Conservation (phyloP, 2,888 invertebrate genomes). For the Yponomeuta evonymella region DNA sequence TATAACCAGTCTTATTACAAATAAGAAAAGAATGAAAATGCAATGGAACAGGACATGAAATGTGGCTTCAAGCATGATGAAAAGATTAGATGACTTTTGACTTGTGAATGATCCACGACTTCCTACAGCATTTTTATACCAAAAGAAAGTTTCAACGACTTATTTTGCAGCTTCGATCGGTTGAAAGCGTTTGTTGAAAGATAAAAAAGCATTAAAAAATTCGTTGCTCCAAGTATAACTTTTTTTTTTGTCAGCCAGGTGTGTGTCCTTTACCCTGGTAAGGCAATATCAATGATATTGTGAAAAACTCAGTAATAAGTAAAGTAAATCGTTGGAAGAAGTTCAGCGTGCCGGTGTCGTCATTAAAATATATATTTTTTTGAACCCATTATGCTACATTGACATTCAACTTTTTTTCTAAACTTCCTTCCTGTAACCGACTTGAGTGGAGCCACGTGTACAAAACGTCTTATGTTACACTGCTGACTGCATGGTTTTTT, state of each 20-base stretch:
- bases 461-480: not conserved
- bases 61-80: not conserved
- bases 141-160: not conserved
- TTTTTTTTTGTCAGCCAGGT: too few relatives aligned
- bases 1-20: not conserved
- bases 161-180: not conserved
- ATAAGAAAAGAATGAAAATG: not conserved
- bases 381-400: constrained; percentile 1
- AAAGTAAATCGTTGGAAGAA: too few relatives aligned
- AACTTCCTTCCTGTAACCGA: constrained; percentile 15
- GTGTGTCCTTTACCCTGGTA: too few relatives aligned
- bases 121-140: not conserved
- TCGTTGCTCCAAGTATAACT: too few relatives aligned
- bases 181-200: too few relatives aligned
- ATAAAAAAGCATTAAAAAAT: too few relatives aligned
- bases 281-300: too few relatives aligned
- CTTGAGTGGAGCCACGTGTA: constrained; percentile 15
- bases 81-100: constrained; percentile 13
- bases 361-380: not conserved
- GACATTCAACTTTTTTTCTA: constrained; percentile 3
- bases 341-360: not conserved
- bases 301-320: too few relatives aligned
- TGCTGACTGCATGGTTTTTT: not conserved
- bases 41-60: not conserved
- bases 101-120: not conserved